A percentile compares a stretch with the other conserved stretches of the same genome.
Evolutionary conservation across 2,797 vertebrate genomes (phyloP).

Genomic region (Morus bassanus): DNA sequence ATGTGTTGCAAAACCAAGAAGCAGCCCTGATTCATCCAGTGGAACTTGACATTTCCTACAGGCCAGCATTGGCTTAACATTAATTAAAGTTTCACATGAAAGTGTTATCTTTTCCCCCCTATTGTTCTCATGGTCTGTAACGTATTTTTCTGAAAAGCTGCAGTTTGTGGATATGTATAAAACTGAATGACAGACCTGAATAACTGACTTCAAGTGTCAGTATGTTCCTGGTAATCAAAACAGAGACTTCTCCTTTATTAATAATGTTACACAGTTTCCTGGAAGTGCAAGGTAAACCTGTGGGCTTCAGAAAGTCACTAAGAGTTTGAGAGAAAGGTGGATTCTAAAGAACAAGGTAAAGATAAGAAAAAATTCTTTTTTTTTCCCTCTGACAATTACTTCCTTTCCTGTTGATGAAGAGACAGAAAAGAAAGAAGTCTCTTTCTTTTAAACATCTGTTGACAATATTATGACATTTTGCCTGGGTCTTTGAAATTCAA

Average conservation of each 20-base stretch:
- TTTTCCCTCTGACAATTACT: not conserved
- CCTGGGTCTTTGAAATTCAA: not conserved
- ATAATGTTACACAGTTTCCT: not conserved
- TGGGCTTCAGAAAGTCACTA: not conserved
- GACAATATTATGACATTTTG: not conserved
- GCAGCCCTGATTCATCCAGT: constrained; percentile 27
- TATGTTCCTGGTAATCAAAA: not conserved
- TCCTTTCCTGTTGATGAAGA: not conserved
- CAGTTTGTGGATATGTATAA: not conserved
- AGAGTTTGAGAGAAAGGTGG: not conserved
- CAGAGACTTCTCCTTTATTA: not conserved
- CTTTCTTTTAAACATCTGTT: not conserved
- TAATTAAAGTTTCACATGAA: constrained; percentile 34
- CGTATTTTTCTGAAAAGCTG: not conserved
- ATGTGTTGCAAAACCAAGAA: constrained; percentile 20
- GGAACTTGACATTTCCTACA: constrained; percentile 45
- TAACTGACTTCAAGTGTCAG: not conserved
- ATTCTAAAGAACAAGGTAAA: not conserved
- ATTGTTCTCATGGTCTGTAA: not conserved
- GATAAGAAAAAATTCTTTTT: not conserved
- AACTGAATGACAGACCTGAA: not conserved
- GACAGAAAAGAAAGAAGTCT: not conserved
- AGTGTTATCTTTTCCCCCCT: not conserved
- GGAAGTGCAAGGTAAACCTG: not conserved
- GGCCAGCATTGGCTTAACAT: constrained; percentile 20